These are phyloP conservation scores for Oscarella lobularis DNA, from an alignment of 37 sponge, comb jelly and placozoan genomes.

Conservation along the genomic window DNA sequence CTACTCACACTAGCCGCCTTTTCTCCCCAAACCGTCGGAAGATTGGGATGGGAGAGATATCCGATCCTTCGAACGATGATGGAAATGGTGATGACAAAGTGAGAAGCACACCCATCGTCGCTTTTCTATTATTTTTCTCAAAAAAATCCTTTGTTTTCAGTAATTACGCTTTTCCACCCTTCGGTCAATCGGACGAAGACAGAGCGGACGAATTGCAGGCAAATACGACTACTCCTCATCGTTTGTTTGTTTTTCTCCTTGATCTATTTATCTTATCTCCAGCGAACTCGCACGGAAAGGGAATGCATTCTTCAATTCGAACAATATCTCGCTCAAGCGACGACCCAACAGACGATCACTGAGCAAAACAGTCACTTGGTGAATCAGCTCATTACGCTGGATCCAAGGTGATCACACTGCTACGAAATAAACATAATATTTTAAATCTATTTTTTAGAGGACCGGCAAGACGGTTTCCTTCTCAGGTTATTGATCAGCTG, in stretches of 20 bases:
- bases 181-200: not conserved
- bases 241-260: not conserved
- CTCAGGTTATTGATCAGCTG: slow-evolving; percentile 61
- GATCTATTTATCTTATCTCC: not conserved
- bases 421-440: not conserved
- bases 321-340: not conserved
- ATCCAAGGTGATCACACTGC: slow-evolving; percentile 63
- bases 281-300: not conserved
- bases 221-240: too few species aligned
- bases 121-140: not conserved
- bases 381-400: slow-evolving; percentile 69
- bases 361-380: slow-evolving; percentile 78
- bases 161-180: not conserved
- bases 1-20: slow-evolving; percentile 77
- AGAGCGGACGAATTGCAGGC: not conserved
- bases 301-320: not conserved
- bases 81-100: slow-evolving; percentile 95
- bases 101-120: not conserved
- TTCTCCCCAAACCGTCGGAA: slow-evolving; percentile 75
- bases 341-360: slow-evolving; percentile 33
- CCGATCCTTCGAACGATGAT: slow-evolving; percentile 76
- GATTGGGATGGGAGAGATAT: slow-evolving; percentile 68
- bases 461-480: slow-evolving; percentile 53
- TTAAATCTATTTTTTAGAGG: slow-evolving; percentile 33
- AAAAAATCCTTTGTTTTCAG: not conserved